Evolutionary conservation across 2,797 vertebrate genomes (phyloP), one percentile per base, ranked within the genome.

Genomic region (Sciaenops ocellatus): DNA sequence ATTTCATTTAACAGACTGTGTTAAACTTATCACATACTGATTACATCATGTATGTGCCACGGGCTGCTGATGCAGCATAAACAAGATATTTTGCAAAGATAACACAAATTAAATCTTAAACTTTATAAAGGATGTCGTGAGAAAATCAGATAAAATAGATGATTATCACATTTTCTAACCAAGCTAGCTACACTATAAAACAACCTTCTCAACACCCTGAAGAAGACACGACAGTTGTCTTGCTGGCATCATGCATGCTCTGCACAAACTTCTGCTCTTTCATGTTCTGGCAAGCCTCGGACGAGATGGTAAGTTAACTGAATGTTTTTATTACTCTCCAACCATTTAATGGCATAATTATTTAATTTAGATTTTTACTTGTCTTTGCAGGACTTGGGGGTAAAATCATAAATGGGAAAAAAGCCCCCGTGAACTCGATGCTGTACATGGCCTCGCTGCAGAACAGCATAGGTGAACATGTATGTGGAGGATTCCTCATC

Each of bases 371-470:
- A 15, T 38, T 6, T 73, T 26, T 56, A 6, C 60, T 30, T 56
- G 3, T 64, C 24, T 77, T 79, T 47, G 46, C 78, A 89, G 71
- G 59, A 44, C 22, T 52, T 66, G 83, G 83, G 57, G 63, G 64
- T 63, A 22, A 69, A 42, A 90, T 91, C 52, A 78, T 87, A 66
- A 0, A 85, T 55, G 85, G 90, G 0, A 0, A 28, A 16, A 55
- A 3, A 22, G 86, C 52, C 16, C 11, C 13, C 0, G 8, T 64
- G 11, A 54, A 60, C 18, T 12, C 68, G 11, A 55, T 92, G 90
- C 52, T 46, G 85, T 95, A 90, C 28, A 94, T 95, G 91, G 93
- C 57, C 55, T 95, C 93, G 0, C 6, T 94, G 62, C 94, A 94
- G 62, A 2, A 0, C 3, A 1, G 20, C 0, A 0, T 0, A 0